Evolutionary conservation across 1,140 invertebrate species (phyloP), one percentile per base, ranked within the genome.

Genomic region (Drosophila arizonae): DNA sequence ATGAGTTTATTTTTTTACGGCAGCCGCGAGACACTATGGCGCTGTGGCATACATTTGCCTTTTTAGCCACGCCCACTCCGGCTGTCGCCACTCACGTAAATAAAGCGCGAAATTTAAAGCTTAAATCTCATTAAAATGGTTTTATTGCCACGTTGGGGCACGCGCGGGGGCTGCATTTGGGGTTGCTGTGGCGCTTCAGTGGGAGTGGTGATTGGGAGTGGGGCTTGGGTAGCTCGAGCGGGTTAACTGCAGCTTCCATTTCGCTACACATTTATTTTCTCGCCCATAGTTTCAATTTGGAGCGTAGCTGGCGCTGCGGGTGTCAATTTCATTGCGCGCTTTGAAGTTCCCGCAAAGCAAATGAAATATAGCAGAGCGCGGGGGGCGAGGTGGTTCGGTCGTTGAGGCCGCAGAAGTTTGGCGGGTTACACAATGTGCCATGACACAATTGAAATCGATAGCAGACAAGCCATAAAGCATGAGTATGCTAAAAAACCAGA

Each of bases 61-160:
- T 46, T 46, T 46, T 46, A 46, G 43, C 43, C 43, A 46, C 43
- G 6, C 43, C 43, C 43, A 17, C 43, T 21, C 6, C 54, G 65
- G 48, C 68, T 64, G 67, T 71, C 45, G 68, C 61, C 50, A 72
- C 76, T 79, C 61, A 74, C 82, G 76, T 87, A 82, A 88, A 88
- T 87, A 88, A 88, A 82, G 79, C 79, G 79, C 79, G 66, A 88
- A 88, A 80, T 88, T 88, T 88, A 84, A 88, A 88, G 84, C 84
- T 84, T 75, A 80, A 84, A 88, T 84, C 76, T 88, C 84, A 88
- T 88, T 88, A 88, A 88, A 88, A 88, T 78, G 77, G 62, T 88
- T 88, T 88, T 88, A 88, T 88, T 88, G 74, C 84, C 82, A 76
- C 68, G 39, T 56, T 55, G 82, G 52, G 58, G 28, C 26, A 21